phyloP scores from a whole-genome alignment of 2,888 invertebrate species.

The Amphipoea lucens region DNA sequence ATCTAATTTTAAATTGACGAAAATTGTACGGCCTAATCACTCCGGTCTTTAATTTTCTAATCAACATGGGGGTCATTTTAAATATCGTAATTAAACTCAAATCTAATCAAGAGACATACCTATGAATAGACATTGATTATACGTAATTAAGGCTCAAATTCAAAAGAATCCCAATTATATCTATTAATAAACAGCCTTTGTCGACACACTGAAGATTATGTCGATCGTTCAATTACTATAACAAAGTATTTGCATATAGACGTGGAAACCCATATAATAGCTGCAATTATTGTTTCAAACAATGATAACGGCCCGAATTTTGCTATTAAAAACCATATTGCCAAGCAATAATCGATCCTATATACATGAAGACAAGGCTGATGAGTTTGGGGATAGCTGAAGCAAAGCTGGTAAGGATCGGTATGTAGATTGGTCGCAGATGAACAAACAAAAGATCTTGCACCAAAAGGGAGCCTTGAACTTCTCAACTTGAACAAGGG shows the following conservation, averaged over 20 bases:
- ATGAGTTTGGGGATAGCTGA: not conserved
- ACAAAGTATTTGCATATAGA: slow-evolving; percentile 53
- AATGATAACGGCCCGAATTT: slow-evolving; percentile 13
- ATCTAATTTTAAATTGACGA: slow-evolving; percentile 23
- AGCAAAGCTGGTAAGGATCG: slow-evolving; percentile 30
- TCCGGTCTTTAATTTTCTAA: slow-evolving; percentile 37
- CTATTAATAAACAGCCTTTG: slow-evolving; percentile 16
- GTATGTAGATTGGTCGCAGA: slow-evolving; percentile 54
- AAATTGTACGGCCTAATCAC: slow-evolving; percentile 33
- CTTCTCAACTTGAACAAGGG: slow-evolving; percentile 64
- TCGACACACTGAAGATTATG: slow-evolving; percentile 16
- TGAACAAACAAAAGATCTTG: slow-evolving; percentile 61
- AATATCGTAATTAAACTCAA: slow-evolving; percentile 48
- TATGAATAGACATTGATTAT: slow-evolving; percentile 47
- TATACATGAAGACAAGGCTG: not conserved
- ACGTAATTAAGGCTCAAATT: slow-evolving; percentile 42
- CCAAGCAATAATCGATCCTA: slow-evolving; percentile 26
- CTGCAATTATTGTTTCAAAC: slow-evolving; percentile 50
- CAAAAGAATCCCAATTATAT: slow-evolving; percentile 47
- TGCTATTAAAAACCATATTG: not conserved
- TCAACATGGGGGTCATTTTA: slow-evolving; percentile 28
- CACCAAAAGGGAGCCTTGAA: slow-evolving; percentile 61
- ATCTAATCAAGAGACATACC: slow-evolving; percentile 52
- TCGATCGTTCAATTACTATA: slow-evolving; percentile 52
- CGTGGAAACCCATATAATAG: slow-evolving; percentile 48